phyloP scores from a whole-genome alignment of 2,888 invertebrate species.

The Phalera bucephala region DNA sequence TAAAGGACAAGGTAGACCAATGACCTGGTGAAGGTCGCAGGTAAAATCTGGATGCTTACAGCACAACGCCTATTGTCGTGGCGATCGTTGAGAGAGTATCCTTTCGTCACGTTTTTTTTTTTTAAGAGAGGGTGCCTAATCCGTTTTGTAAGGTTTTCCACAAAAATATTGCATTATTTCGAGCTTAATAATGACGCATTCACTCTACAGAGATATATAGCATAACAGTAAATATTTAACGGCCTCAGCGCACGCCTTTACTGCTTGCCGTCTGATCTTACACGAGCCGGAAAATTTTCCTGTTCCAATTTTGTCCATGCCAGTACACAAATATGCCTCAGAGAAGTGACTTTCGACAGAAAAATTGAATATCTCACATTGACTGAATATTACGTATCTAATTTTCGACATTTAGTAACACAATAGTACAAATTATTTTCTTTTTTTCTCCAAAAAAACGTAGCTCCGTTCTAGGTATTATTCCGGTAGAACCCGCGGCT shows the following conservation, averaged over 20 bases:
- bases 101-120: too few relatives aligned
- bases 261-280: constrained; percentile 11
- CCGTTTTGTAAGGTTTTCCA: too few relatives aligned
- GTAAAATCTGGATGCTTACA: too few relatives aligned
- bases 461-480: too few relatives aligned
- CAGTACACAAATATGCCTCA: constrained; percentile 59
- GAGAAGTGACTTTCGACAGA: constrained; percentile 63
- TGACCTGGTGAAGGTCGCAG: too few relatives aligned
- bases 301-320: constrained; percentile 60
- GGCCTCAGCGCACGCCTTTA: constrained; percentile 1
- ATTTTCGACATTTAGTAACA: constrained; percentile 28
- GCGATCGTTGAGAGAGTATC: too few relatives aligned
- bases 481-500: too few relatives aligned
- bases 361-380: constrained; percentile 47
- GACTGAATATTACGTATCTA: constrained; percentile 37
- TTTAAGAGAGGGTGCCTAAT: too few relatives aligned
- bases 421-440: constrained; percentile 7
- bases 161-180: too few relatives aligned
- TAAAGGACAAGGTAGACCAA: too few relatives aligned
- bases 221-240: constrained; percentile 13
- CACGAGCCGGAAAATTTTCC: constrained; percentile 27
- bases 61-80: too few relatives aligned
- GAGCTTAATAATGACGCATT: too few relatives aligned
- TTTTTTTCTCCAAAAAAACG: not conserved
- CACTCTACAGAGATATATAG: constrained; percentile 4